Evolutionary conservation across 2,888 invertebrate genomes (phyloP).

Genomic region (Psococerastis gibbosa): DNA sequence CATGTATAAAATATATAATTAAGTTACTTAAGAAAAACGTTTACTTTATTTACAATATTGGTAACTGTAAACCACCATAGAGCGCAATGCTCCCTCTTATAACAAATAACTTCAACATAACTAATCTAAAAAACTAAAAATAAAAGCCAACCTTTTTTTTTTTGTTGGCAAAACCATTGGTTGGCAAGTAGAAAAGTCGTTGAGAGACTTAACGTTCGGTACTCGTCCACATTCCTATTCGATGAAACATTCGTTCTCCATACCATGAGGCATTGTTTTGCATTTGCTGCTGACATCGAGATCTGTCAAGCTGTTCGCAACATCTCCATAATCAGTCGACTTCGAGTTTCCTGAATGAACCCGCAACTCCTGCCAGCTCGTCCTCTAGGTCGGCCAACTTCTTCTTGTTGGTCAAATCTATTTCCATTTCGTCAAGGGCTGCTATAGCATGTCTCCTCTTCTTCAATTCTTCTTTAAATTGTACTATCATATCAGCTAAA

Average conservation of each 20-base stretch:
- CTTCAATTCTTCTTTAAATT: constrained; percentile 23
- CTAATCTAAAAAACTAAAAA: too few relatives aligned
- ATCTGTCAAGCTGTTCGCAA: too few relatives aligned
- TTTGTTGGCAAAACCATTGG: neutral
- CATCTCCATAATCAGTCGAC: too few relatives aligned
- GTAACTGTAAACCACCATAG: neutral
- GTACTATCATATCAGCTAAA: constrained; percentile 56
- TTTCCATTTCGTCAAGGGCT: constrained; percentile 23
- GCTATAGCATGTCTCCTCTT: constrained; percentile 20
- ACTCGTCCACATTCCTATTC: too few relatives aligned
- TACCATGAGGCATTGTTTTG: too few relatives aligned
- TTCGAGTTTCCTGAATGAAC: constrained; percentile 59
- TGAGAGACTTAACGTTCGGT: too few relatives aligned
- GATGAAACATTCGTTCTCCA: too few relatives aligned
- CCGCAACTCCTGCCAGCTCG: constrained; percentile 54
- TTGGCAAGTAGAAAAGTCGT: too few relatives aligned
- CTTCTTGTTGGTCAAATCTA: constrained; percentile 43
- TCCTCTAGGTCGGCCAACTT: constrained; percentile 53
- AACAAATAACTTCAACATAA: neutral
- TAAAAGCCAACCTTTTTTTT: neutral
- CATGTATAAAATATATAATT: too few relatives aligned
- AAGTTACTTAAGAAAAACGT: too few relatives aligned
- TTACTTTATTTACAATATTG: too few relatives aligned
- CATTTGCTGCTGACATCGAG: too few relatives aligned
- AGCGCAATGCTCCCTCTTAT: neutral